Evolutionary conservation across 2,888 invertebrate species (phyloP), one percentile per base, ranked within the genome.

Genomic region (Chrysolina haemoptera): DNA sequence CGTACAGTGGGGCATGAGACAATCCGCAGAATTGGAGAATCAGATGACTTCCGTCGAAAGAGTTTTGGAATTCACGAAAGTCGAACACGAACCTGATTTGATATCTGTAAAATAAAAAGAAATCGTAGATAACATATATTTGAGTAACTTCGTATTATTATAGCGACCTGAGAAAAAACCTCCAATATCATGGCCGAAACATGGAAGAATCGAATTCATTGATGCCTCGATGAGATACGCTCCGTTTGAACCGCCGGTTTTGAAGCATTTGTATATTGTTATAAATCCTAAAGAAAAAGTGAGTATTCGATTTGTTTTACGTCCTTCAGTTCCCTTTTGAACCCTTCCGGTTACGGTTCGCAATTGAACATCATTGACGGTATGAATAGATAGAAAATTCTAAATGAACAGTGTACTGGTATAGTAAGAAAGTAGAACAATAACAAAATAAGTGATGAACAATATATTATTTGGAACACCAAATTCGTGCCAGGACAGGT

Each of bases 31-130:
- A 84, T 81, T 91, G 40, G 91, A 91, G 80, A 92, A 91, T 79
- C 89, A 90, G 75, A 90, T 92, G 90, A 91, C 90, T 0, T 90
- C 91, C 0, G 93, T 94, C 0, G 94, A 94, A 85, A 86, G 94
- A 78, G 90, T 94, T 0, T 79, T 92, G 35, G 93, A 93, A 81
- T 94, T 93, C 85, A 88, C 90, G 0, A 86, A 88, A 46, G 83
- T 93, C 16, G 89, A 90, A 76, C 86, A 87, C 5, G 89, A 89
- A 80, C 85, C 88, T n/a, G 77, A 83, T 62, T 76, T 87, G 59
- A 79, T 83, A 77, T 85, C 86, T 50, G 86, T 86, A 83, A 80
- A 65, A 65, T 14, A 12, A 48, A 18, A 11, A 16, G 10, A 53
- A n/a, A 62, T 40, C 12, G 18, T 12, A n/a, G n/a, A n/a, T n/a